Percentiles rank a stretch among this genome's conserved stretches.
Evolutionary conservation across 2,888 invertebrate species (phyloP).

Genomic region (Endomychus coccineus): DNA sequence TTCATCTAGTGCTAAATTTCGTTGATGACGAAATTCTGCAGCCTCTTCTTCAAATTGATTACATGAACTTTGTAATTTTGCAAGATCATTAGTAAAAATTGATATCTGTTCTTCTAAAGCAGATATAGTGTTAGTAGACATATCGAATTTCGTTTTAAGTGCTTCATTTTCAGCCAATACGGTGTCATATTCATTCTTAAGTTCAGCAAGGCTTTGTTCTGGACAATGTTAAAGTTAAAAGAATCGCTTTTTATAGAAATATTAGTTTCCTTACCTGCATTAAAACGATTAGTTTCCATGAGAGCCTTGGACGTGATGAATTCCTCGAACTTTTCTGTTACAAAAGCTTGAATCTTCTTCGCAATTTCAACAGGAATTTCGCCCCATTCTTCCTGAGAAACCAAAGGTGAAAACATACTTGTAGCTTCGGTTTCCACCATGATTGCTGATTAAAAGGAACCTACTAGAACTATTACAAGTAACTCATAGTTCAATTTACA

Average conservation of each 20-base stretch:
- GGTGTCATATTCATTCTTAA: constrained; percentile 51
- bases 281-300: constrained; percentile 58
- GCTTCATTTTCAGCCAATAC: constrained; percentile 57
- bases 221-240: constrained; percentile 28
- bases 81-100: constrained; percentile 55
- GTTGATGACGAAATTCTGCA: constrained; percentile 58
- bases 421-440: constrained; percentile 34
- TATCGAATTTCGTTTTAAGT: constrained; percentile 53
- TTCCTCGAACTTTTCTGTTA: constrained; percentile 60
- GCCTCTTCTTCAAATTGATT: constrained; percentile 59
- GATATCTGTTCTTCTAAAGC: constrained; percentile 61
- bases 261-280: constrained; percentile 48
- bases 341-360: constrained; percentile 55
- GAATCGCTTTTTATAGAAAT: constrained; percentile 3
- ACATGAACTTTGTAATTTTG: constrained; percentile 56
- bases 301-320: constrained; percentile 67
- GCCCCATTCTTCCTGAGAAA: constrained; percentile 50
- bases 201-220: constrained; percentile 53
- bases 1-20: constrained; percentile 66
- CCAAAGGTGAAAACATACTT: constrained; percentile 37
- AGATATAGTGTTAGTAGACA: constrained; percentile 53
- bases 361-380: constrained; percentile 49
- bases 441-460: too few species aligned
- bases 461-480: too few species aligned
- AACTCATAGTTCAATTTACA: too few species aligned